phyloP scores from a whole-genome alignment of 2,113 vertebrate species.

The Datnioides undecimradiatus region DNA sequence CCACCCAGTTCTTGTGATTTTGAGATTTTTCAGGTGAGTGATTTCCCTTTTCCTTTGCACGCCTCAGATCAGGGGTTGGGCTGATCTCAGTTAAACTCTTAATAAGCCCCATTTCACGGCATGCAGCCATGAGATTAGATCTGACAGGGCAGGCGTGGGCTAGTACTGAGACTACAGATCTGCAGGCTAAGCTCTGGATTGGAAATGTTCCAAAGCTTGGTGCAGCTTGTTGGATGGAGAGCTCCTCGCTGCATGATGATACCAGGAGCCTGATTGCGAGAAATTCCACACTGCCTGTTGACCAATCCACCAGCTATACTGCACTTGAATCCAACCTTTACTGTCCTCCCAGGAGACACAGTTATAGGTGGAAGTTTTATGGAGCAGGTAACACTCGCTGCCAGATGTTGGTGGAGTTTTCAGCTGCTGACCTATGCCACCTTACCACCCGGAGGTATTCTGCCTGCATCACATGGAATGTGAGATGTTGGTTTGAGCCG shows the following conservation, averaged over 20 bases:
- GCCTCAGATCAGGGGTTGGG: conserved; percentile 56
- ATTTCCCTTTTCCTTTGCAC: conserved; percentile 49
- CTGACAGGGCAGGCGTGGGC: conserved; percentile 74
- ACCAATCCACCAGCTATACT: conserved; percentile 24
- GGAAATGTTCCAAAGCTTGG: conserved; percentile 68
- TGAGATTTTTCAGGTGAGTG: conserved; percentile 66
- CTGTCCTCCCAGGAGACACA: conserved; percentile 8
- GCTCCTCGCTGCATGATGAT: conserved; percentile 34
- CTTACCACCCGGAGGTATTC: conserved; percentile 18
- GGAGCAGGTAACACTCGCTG: neutral
- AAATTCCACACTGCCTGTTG: conserved; percentile 26
- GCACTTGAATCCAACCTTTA: conserved; percentile 14
- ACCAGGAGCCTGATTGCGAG: conserved; percentile 36
- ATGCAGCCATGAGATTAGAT: conserved; percentile 78
- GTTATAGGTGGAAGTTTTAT: conserved; percentile 20
- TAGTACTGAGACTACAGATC: conserved; percentile 72
- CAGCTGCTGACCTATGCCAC: conserved; percentile 35
- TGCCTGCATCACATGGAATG: conserved; percentile 22
- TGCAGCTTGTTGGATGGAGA: conserved; percentile 44
- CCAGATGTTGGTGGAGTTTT: conserved; percentile 57
- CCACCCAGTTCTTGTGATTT: conserved; percentile 65
- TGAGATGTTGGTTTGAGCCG: conserved; percentile 37
- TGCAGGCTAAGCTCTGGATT: conserved; percentile 72
- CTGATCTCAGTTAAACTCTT: conserved; percentile 78
- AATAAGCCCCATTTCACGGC: conserved; percentile 81